A percentile compares a stretch with the other conserved stretches of the same genome.
Conservation (phyloP, 1,140 invertebrate species). For the Papilio glaucus region DNA sequence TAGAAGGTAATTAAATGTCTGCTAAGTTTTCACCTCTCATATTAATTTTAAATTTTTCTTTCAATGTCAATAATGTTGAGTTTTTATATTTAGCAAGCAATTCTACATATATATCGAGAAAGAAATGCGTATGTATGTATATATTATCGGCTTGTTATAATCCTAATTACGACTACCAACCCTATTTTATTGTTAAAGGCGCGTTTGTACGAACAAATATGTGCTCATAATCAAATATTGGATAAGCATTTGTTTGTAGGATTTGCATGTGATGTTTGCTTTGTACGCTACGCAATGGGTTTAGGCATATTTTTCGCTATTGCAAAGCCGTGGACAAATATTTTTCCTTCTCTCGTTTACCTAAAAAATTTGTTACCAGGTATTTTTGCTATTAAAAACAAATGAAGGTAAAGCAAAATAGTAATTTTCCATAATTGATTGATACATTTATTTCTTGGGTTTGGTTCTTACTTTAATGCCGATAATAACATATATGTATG, state of each 20-base stretch:
- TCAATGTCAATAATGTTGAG: not conserved
- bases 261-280: constrained; percentile 53
- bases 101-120: not conserved
- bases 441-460: no score
- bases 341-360: not conserved
- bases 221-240: constrained; percentile 49
- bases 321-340: constrained; percentile 11
- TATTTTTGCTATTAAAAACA: constrained; percentile 4
- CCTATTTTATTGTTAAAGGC: constrained; percentile 36
- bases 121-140: not conserved
- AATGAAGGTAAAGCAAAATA: no score
- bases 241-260: constrained; percentile 48
- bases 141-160: not conserved
- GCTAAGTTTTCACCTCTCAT: not conserved
- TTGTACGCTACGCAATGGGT: constrained; percentile 39
- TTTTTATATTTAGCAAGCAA: not conserved
- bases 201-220: not conserved
- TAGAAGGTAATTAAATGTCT: not conserved
- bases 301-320: constrained; percentile 28
- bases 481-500: no score
- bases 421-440: no score
- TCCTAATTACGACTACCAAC: constrained; percentile 42
- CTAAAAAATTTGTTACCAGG: not conserved
- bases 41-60: not conserved
- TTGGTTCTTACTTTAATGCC: no score